phyloP scores from a whole-genome alignment of 2,888 invertebrate species.

The Priocnemis perturbator region DNA sequence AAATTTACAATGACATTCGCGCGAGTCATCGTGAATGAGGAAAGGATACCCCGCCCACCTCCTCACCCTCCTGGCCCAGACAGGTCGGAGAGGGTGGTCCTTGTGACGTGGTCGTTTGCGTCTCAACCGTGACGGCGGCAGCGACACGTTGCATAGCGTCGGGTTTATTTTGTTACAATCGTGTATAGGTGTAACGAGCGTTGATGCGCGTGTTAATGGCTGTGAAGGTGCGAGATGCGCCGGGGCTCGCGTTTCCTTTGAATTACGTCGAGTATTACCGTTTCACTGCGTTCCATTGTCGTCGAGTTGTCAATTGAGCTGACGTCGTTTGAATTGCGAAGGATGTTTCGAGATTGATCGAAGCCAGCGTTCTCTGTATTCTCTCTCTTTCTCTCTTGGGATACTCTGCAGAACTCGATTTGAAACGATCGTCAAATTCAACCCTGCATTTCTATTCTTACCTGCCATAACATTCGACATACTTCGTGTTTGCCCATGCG shows the following conservation, averaged over 20 bases:
- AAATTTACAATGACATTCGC: slow-evolving; percentile 41
- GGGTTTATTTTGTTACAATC: slow-evolving; percentile 3
- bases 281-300: too few species aligned
- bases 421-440: too few species aligned
- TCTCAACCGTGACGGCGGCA: not conserved
- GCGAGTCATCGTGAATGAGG: slow-evolving; percentile 7
- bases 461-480: too few species aligned
- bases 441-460: too few species aligned
- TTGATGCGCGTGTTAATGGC: slow-evolving; percentile 29
- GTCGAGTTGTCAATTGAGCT: too few species aligned
- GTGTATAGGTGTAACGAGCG: slow-evolving; percentile 11
- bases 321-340: too few species aligned
- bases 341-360: too few species aligned
- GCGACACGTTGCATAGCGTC: not conserved
- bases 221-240: slow-evolving; percentile 28
- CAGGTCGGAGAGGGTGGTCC: not conserved
- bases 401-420: too few species aligned
- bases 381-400: too few species aligned
- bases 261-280: slow-evolving; percentile 2
- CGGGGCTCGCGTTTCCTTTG: slow-evolving; percentile 12
- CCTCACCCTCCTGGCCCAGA: slow-evolving; percentile 1
- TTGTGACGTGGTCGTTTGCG: not conserved
- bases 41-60: too few species aligned
- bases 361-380: too few species aligned
- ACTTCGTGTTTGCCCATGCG: too few species aligned